These are phyloP conservation scores for Hyles lineata DNA, from an alignment of 2,888 invertebrate species.

Conservation along the genomic window DNA sequence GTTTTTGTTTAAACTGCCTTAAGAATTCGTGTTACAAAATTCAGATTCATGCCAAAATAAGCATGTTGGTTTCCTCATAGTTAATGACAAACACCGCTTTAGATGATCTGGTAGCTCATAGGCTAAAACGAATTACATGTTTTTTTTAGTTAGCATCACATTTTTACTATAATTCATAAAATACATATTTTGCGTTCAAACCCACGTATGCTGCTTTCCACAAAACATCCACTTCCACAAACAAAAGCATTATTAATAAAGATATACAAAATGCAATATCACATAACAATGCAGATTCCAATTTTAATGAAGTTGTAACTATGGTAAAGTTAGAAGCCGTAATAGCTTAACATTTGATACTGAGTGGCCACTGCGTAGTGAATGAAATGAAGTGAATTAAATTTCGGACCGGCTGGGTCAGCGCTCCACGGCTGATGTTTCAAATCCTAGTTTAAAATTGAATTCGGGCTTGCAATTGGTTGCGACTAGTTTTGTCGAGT, in stretches of 20 bases:
- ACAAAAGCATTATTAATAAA: neutral
- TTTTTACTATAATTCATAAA: too few relatives aligned
- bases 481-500: neutral
- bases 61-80: too few relatives aligned
- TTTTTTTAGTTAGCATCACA: too few relatives aligned
- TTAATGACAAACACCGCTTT: too few relatives aligned
- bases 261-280: neutral
- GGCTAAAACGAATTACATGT: too few relatives aligned
- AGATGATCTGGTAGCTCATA: too few relatives aligned
- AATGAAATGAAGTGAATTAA: constrained; percentile 12
- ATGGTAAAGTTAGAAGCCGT: neutral
- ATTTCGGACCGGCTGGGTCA: constrained; percentile 16
- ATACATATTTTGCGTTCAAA: too few relatives aligned
- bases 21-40: neutral
- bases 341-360: constrained; percentile 3
- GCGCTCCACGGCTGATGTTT: constrained; percentile 15
- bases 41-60: too few relatives aligned
- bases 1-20: neutral
- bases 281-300: neutral
- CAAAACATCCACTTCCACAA: too few relatives aligned
- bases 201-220: too few relatives aligned
- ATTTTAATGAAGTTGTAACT: constrained; percentile 16
- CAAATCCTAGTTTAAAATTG: constrained; percentile 24
- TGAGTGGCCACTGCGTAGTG: neutral
- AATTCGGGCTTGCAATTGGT: neutral